Evolutionary conservation across 2,113 vertebrate genomes (phyloP).

Genomic region (Eulacestoma nigropectus): DNA sequence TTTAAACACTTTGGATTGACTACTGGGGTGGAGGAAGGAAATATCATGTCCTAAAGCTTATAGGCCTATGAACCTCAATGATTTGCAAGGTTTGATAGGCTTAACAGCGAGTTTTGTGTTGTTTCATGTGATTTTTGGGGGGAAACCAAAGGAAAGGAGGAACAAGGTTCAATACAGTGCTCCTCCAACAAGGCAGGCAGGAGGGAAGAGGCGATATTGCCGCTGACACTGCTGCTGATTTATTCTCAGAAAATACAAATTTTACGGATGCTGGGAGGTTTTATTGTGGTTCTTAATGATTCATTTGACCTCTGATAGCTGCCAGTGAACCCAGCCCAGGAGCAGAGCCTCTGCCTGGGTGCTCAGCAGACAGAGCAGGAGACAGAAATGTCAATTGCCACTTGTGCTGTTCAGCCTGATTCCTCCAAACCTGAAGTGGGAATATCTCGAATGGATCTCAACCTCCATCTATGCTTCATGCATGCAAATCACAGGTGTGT

Average conservation of each 20-base stretch:
- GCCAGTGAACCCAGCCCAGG: not conserved
- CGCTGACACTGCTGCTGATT: not conserved
- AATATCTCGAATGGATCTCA: not conserved
- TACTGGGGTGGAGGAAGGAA: not conserved
- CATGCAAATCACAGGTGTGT: not conserved
- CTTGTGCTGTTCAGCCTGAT: slow-evolving; percentile 6
- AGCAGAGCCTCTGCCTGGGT: not conserved
- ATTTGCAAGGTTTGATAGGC: not conserved
- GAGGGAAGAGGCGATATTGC: not conserved
- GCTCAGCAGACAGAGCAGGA: not conserved
- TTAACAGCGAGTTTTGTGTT: not conserved
- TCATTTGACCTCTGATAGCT: not conserved
- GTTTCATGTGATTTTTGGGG: not conserved
- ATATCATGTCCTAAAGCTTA: not conserved
- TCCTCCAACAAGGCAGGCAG: not conserved
- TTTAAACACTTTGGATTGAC: not conserved
- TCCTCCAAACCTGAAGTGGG: slow-evolving; percentile 2
- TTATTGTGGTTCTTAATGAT: not conserved
- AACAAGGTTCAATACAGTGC: accelerated
- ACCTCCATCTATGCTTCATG: not conserved
- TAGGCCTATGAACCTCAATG: not conserved
- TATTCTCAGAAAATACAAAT: not conserved
- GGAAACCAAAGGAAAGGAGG: not conserved
- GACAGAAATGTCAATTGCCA: slow-evolving; percentile 51
- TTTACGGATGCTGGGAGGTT: not conserved